phyloP scores from a whole-genome alignment of 2,797 vertebrate genomes.

The Protosalanx chinensis region DNA sequence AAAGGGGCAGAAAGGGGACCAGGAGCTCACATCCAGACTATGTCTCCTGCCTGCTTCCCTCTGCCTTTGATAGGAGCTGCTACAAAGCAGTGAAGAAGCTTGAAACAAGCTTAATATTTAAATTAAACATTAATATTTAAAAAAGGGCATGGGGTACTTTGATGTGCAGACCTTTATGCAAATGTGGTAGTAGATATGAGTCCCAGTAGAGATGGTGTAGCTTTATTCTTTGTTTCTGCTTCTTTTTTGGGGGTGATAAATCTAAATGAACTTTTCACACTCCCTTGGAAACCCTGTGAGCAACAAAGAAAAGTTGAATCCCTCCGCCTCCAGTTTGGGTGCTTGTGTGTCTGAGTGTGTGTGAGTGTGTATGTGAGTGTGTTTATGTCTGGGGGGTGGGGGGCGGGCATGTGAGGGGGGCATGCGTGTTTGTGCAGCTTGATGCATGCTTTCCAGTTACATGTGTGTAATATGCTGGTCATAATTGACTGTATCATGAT shows the following conservation, averaged over 20 bases:
- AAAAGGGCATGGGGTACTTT: conserved; percentile 87
- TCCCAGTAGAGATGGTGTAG: conserved; percentile 77
- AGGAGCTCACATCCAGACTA: conserved; percentile 20
- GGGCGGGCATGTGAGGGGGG: background rate
- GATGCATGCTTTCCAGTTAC: background rate
- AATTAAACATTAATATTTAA: conserved; percentile 94
- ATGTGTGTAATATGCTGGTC: background rate
- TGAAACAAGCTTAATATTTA: conserved; percentile 94
- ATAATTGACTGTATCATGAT: no score
- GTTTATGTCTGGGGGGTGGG: conserved; percentile 1
- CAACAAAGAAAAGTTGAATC: conserved; percentile 73
- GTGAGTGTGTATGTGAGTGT: conserved; percentile 12
- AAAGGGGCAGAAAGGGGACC: conserved; percentile 27
- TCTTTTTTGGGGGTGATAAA: conserved; percentile 76
- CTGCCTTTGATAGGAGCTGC: conserved; percentile 86
- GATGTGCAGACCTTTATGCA: conserved; percentile 94
- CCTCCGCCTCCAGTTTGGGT: conserved; percentile 32
- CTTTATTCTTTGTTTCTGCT: conserved; percentile 82
- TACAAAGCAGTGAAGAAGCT: conserved; percentile 83
- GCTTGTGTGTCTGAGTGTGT: background rate
- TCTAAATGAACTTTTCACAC: conserved; percentile 90
- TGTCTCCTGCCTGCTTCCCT: conserved; percentile 72
- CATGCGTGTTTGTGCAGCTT: background rate
- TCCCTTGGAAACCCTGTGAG: conserved; percentile 81
- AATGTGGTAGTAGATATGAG: conserved; percentile 83